Evolutionary conservation across 2,888 invertebrate genomes (phyloP).

Genomic region (Carpatolechia fugitivella): DNA sequence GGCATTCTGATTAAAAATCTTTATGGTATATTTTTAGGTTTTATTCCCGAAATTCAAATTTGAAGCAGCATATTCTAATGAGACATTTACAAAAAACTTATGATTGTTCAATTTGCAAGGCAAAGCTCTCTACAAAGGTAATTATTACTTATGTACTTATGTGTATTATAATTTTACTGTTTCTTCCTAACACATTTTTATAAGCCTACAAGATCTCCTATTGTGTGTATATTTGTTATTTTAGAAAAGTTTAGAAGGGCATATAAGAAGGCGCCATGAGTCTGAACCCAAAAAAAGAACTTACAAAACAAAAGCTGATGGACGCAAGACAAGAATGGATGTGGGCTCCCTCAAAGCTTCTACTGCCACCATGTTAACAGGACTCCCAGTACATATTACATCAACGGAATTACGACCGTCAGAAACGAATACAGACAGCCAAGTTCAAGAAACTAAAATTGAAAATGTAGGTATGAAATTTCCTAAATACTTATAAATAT

Average conservation of each 20-base stretch:
- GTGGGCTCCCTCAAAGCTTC: conserved; percentile 45
- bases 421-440: not conserved
- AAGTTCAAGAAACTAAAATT: not conserved
- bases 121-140: conserved; percentile 60
- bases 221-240: conserved; percentile 9
- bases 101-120: conserved; percentile 60
- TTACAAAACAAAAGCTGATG: conserved; percentile 40
- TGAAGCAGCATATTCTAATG: conserved; percentile 73
- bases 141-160: not conserved
- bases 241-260: conserved; percentile 53
- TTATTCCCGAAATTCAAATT: conserved; percentile 77
- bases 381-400: conserved; percentile 25
- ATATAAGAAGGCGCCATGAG: conserved; percentile 41
- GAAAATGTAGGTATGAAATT: too few species aligned
- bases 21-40: conserved; percentile 43
- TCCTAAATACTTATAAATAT: too few species aligned
- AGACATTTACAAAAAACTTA: conserved; percentile 72
- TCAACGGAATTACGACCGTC: not conserved
- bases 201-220: too few species aligned
- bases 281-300: conserved; percentile 24
- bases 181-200: too few species aligned
- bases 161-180: too few species aligned
- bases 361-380: conserved; percentile 58
- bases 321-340: conserved; percentile 59
- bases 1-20: too few species aligned